phyloP scores from a whole-genome alignment of 2,888 invertebrate species.

The Apodemia zela region DNA sequence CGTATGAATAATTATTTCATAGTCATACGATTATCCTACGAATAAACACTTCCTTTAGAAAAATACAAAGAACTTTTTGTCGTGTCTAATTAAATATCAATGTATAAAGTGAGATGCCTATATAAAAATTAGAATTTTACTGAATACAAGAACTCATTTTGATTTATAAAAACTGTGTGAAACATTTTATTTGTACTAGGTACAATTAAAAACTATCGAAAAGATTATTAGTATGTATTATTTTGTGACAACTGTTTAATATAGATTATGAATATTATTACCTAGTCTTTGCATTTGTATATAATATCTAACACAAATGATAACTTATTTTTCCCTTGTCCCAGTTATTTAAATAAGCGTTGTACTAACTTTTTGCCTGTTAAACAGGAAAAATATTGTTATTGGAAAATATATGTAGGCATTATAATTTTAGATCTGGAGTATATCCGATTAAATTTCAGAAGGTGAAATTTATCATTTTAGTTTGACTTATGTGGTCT shows the following conservation, averaged over 20 bases:
- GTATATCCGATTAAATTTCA: not conserved
- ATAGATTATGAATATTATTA: conserved; percentile 22
- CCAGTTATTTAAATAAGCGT: conserved; percentile 5
- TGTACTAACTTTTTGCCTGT: not conserved
- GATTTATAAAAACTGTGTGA: too few species aligned
- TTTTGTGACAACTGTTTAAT: too few species aligned
- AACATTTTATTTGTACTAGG: too few species aligned
- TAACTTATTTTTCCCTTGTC: conserved; percentile 23
- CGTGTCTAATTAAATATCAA: not conserved
- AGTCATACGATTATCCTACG: not conserved
- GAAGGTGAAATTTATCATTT: not conserved
- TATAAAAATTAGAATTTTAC: not conserved
- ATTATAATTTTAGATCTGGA: conserved; percentile 4
- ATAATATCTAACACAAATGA: conserved; percentile 18
- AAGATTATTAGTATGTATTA: too few species aligned
- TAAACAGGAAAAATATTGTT: not conserved
- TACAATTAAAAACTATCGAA: too few species aligned
- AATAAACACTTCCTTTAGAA: not conserved
- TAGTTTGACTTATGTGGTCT: conserved; percentile 38
- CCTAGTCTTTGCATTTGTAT: conserved; percentile 47
- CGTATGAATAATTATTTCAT: too few species aligned
- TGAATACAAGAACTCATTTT: too few species aligned
- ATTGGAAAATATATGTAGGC: not conserved
- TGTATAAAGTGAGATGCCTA: not conserved
- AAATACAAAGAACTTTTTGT: not conserved